These are phyloP conservation scores for Chroicocephalus ridibundus DNA, from an alignment of 2,113 vertebrate genomes.

Conservation along the genomic window DNA sequence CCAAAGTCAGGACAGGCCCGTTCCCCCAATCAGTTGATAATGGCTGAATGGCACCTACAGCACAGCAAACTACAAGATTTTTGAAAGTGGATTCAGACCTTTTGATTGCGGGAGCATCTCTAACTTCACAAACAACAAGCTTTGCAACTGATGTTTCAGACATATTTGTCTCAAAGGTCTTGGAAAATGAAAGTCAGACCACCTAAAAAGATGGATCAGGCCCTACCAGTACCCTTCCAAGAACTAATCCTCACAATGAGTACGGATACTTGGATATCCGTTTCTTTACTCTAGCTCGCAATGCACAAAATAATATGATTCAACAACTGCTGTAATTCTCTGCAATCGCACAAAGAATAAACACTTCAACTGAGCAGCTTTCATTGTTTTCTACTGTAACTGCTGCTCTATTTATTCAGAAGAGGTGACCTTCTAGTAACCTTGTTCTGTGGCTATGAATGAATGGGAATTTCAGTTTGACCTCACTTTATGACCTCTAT, in stretches of 20 bases:
- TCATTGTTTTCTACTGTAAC: background rate
- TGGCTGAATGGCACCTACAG: background rate
- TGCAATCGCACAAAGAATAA: background rate
- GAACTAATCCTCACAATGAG: background rate
- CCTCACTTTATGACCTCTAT: slow-evolving; percentile 1
- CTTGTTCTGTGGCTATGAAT: slow-evolving; percentile 17
- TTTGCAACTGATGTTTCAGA: background rate
- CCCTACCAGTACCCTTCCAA: background rate
- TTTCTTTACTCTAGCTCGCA: background rate
- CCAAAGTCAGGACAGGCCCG: background rate
- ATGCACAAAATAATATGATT: background rate
- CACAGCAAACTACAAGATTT: background rate
- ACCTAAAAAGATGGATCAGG: background rate
- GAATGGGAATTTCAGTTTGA: slow-evolving; percentile 22
- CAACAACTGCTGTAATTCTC: background rate
- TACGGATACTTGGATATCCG: background rate
- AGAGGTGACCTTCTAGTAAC: slow-evolving; percentile 1
- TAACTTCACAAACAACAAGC: background rate
- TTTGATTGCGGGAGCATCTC: background rate
- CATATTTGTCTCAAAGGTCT: background rate
- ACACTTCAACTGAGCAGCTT: background rate
- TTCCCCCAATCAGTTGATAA: background rate
- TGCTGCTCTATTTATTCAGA: background rate
- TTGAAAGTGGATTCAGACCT: background rate
- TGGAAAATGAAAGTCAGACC: background rate